Conservation (phyloP, 2,888 invertebrate genomes). For the Trachelus iudaicus region DNA sequence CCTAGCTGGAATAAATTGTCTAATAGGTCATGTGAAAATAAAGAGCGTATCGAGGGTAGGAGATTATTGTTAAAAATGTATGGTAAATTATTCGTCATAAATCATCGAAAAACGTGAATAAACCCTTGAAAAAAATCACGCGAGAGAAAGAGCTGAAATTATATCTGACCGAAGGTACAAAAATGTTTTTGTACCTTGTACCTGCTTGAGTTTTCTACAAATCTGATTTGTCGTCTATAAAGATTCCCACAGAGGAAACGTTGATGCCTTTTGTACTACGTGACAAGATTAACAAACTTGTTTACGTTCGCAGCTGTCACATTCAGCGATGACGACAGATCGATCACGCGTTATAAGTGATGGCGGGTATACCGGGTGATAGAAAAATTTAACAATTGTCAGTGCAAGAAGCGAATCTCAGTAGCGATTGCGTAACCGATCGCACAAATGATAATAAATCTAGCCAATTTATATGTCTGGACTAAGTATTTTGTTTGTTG, state of each 20-base stretch:
- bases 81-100: neutral
- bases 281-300: neutral
- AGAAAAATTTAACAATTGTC: neutral
- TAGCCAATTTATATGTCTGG: neutral
- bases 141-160: too few relatives aligned
- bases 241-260: neutral
- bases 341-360: neutral
- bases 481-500: neutral
- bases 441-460: neutral
- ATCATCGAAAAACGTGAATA: neutral
- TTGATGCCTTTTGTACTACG: neutral
- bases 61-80: neutral
- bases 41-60: neutral
- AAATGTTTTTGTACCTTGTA: neutral
- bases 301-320: neutral
- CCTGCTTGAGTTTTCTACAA: neutral
- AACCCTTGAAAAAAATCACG: neutral
- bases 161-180: neutral
- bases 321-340: neutral
- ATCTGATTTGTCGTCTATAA: too few relatives aligned
- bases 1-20: neutral
- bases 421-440: neutral
- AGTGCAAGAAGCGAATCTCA: neutral
- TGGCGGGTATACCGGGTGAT: neutral
- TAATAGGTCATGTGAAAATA: neutral